Percentiles rank a stretch among this genome's conserved stretches.
These are phyloP conservation scores for Wasmannia auropunctata DNA, from an alignment of 1,140 invertebrate genomes.

Conservation along the genomic window DNA sequence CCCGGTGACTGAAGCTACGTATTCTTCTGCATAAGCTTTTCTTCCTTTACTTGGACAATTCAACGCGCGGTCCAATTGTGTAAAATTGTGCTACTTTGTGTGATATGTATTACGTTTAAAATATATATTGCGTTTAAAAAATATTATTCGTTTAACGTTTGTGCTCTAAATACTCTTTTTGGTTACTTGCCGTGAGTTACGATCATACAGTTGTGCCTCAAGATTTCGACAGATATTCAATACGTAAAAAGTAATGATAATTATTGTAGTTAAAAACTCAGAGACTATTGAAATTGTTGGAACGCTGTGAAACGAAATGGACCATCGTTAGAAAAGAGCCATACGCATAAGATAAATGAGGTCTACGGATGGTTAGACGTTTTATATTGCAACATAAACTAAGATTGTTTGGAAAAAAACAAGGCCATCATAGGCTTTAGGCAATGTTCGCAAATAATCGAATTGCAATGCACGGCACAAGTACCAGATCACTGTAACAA, in stretches of 20 bases:
- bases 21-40: neutral
- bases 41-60: neutral
- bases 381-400: constrained; percentile 53
- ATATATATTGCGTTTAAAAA: constrained; percentile 17
- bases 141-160: neutral
- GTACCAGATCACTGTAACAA: constrained; percentile 70
- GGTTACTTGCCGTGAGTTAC: constrained; percentile 16
- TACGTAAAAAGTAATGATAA: constrained; percentile 69
- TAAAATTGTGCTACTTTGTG: neutral
- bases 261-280: constrained; percentile 73
- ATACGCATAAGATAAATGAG: constrained; percentile 58
- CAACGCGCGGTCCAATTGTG: neutral
- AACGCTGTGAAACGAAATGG: constrained; percentile 78
- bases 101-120: neutral
- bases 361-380: constrained; percentile 42
- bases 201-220: constrained; percentile 66
- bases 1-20: constrained; percentile 19
- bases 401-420: constrained; percentile 56
- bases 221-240: constrained; percentile 66
- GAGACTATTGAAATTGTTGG: constrained; percentile 76
- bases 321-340: constrained; percentile 76
- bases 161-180: constrained; percentile 50
- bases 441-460: constrained; percentile 69
- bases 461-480: constrained; percentile 77
- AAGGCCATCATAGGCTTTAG: constrained; percentile 64